phyloP scores from a whole-genome alignment of 2,113 vertebrate genomes.

The Syngnathus typhle region DNA sequence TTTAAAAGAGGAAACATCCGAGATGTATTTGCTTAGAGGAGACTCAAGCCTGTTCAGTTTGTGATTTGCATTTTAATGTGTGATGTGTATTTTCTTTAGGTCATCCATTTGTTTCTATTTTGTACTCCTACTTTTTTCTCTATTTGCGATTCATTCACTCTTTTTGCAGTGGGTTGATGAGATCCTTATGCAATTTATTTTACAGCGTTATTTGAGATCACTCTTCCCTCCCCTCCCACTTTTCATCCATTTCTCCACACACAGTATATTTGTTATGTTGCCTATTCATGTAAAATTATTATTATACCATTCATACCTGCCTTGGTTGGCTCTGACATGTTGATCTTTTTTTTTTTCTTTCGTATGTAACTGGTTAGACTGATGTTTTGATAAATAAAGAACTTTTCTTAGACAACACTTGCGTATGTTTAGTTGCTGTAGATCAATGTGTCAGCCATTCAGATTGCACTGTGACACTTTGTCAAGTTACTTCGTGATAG shows the following conservation, averaged over 20 bases:
- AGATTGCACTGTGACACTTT: no score
- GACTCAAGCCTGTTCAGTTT: slow-evolving; percentile 34
- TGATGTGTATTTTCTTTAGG: slow-evolving; percentile 55
- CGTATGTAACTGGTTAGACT: slow-evolving; percentile 73
- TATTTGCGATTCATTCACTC: slow-evolving; percentile 38
- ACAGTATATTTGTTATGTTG: slow-evolving; percentile 64
- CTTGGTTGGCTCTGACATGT: slow-evolving; percentile 74
- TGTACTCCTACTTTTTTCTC: slow-evolving; percentile 24
- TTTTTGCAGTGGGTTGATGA: slow-evolving; percentile 57
- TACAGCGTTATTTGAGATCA: slow-evolving; percentile 39
- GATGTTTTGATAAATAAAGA: slow-evolving; percentile 75
- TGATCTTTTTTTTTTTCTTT: slow-evolving; percentile 59
- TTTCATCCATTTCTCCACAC: slow-evolving; percentile 39
- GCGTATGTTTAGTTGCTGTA: slow-evolving; percentile 26
- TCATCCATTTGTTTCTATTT: slow-evolving; percentile 21
- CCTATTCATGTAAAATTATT: slow-evolving; percentile 61
- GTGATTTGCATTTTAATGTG: slow-evolving; percentile 21
- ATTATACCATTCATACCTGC: slow-evolving; percentile 68
- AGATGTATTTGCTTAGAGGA: slow-evolving; percentile 40
- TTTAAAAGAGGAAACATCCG: slow-evolving; percentile 1
- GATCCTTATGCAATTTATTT: slow-evolving; percentile 66
- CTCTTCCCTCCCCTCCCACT: neutral
- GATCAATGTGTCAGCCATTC: neutral
- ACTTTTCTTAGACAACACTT: slow-evolving; percentile 62
- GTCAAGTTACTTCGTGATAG: no score